These are phyloP conservation scores for Stichopus chloronotus DNA, from an alignment of 35 echinoderm and acorn worm species.

Conservation along the genomic window DNA sequence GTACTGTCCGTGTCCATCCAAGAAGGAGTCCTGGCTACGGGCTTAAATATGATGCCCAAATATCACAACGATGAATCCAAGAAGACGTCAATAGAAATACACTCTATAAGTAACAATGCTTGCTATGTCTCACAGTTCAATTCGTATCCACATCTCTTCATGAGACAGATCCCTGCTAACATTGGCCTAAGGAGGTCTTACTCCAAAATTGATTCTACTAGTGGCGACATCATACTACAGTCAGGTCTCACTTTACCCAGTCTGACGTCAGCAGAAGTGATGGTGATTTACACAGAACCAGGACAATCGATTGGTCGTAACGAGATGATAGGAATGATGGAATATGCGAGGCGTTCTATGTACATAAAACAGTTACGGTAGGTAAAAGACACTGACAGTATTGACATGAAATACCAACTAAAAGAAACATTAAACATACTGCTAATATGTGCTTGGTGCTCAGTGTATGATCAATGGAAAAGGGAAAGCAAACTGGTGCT, in stretches of 20 bases:
- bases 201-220: slow-evolving; percentile 38
- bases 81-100: not conserved
- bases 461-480: slow-evolving; percentile 15
- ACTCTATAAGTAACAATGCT: not conserved
- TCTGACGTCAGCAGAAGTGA: slow-evolving; percentile 34
- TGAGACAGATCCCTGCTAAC: slow-evolving; percentile 40
- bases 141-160: slow-evolving; percentile 31
- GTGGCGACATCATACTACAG: slow-evolving; percentile 24
- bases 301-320: slow-evolving; percentile 22
- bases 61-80: slow-evolving; percentile 27
- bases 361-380: slow-evolving; percentile 36
- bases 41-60: slow-evolving; percentile 27
- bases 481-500: not conserved
- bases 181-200: slow-evolving; percentile 33
- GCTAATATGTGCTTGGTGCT: slow-evolving; percentile 13
- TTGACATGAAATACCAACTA: slow-evolving; percentile 22
- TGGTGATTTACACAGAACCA: slow-evolving; percentile 41
- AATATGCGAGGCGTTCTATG: slow-evolving; percentile 27
- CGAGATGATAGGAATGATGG: not conserved
- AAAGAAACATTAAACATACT: slow-evolving; percentile 28
- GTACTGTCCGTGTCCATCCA: slow-evolving; percentile 4
- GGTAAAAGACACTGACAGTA: slow-evolving; percentile 2
- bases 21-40: not conserved
- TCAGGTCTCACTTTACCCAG: slow-evolving; percentile 26
- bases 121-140: not conserved